phyloP scores from a whole-genome alignment of 2,888 invertebrate genomes.

The Lycia hirtaria region DNA sequence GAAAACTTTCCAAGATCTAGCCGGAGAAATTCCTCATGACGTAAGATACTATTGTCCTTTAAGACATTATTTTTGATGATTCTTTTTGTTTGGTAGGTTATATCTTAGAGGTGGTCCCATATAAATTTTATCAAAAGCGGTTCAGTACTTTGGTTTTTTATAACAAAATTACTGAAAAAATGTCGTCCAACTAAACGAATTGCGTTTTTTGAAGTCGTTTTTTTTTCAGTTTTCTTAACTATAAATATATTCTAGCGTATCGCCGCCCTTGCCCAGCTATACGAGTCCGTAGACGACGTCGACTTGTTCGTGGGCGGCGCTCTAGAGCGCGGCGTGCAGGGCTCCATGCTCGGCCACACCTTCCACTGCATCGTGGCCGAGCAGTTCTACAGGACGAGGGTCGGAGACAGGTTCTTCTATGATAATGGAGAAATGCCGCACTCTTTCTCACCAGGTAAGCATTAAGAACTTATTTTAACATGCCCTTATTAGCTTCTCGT shows the following conservation, averaged over 20 bases:
- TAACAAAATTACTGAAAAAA: too few relatives aligned
- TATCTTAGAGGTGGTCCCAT: too few relatives aligned
- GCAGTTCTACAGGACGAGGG: conserved; percentile 94
- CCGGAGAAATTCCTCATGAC: conserved; percentile 87
- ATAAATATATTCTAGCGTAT: conserved; percentile 86
- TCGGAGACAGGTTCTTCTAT: conserved; percentile 95
- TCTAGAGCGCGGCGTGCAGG: conserved; percentile 90
- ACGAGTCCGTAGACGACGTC: conserved; percentile 93
- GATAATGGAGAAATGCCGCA: conserved; percentile 88
- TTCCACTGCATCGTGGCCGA: conserved; percentile 95
- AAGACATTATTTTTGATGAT: too few relatives aligned
- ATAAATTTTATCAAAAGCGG: too few relatives aligned
- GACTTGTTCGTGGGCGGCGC: conserved; percentile 95
- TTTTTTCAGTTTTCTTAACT: too few relatives aligned
- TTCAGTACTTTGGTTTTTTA: too few relatives aligned
- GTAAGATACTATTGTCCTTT: too few relatives aligned
- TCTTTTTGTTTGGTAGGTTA: too few relatives aligned
- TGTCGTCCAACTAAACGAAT: too few relatives aligned
- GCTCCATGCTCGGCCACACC: conserved; percentile 93
- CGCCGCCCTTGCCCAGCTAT: conserved; percentile 87
- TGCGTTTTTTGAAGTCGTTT: too few relatives aligned
- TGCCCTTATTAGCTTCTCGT: background rate
- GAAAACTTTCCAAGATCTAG: conserved; percentile 88
- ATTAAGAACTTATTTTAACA: background rate
- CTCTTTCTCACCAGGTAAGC: conserved; percentile 87